These are phyloP conservation scores for Trogon melanurus DNA, from an alignment of 2,113 vertebrate genomes.

Conservation along the genomic window DNA sequence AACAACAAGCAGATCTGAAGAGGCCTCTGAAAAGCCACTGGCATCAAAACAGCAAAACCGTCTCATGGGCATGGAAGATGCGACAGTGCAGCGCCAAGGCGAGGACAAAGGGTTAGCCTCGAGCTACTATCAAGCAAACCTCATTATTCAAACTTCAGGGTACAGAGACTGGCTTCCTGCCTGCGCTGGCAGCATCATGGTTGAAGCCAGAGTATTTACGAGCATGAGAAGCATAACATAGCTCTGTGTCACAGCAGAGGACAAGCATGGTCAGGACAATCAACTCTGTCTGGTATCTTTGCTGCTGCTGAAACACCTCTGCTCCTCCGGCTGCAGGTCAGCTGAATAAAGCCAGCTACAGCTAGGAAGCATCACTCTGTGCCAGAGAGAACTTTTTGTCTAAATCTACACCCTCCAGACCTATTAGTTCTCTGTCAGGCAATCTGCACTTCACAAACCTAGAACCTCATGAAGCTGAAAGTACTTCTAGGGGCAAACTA, in stretches of 20 bases:
- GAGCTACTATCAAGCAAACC: accelerated
- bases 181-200: accelerated
- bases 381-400: not conserved
- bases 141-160: accelerated
- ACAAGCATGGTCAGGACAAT: accelerated
- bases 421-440: accelerated
- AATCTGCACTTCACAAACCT: accelerated
- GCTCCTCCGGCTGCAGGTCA: not conserved
- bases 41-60: not conserved
- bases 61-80: accelerated
- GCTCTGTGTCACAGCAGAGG: not conserved
- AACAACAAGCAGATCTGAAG: not conserved
- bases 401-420: accelerated
- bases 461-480: not conserved
- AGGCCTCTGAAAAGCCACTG: not conserved
- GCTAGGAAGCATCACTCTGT: accelerated
- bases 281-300: not conserved
- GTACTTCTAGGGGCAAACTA: not conserved
- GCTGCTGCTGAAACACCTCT: not conserved
- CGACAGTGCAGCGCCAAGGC: not conserved
- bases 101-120: not conserved
- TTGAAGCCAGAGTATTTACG: accelerated
- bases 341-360: not conserved
- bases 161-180: not conserved
- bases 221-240: accelerated